phyloP scores from a whole-genome alignment of 1,140 invertebrate species.

The Argopecten irradians region DNA sequence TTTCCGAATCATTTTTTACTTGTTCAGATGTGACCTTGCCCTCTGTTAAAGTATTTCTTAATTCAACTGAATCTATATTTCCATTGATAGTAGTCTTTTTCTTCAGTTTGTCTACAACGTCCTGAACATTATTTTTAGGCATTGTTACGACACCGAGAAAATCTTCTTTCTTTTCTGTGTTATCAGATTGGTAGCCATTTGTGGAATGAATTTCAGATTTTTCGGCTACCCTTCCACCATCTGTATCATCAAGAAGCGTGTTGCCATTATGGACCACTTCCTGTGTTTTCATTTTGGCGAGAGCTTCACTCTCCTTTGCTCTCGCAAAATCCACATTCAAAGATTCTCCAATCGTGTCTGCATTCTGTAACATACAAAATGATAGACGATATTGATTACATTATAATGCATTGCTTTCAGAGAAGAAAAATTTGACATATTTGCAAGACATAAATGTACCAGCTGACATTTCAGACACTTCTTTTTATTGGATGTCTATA shows the following conservation, averaged over 20 bases:
- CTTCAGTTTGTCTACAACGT: not conserved
- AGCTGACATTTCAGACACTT: no score
- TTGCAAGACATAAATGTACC: no score
- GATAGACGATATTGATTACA: not conserved
- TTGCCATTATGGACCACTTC: not conserved
- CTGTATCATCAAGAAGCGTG: not conserved
- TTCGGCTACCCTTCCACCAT: not conserved
- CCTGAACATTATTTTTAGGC: not conserved
- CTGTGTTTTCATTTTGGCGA: not conserved
- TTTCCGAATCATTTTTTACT: not conserved
- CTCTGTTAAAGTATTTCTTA: not conserved
- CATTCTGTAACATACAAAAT: not conserved
- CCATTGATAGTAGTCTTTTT: not conserved
- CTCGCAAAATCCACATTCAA: conserved; percentile 7
- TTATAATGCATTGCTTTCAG: not conserved
- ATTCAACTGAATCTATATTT: not conserved
- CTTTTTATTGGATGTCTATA: no score
- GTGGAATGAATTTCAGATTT: not conserved
- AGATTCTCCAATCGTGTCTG: not conserved
- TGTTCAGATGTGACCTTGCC: not conserved
- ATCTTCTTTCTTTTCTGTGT: not conserved
- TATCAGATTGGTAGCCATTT: not conserved
- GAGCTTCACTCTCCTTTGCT: not conserved
- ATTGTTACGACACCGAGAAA: not conserved
- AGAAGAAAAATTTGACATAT: no score